Evolutionary conservation across 2,888 invertebrate genomes (phyloP), one percentile per base, ranked within the genome.

Genomic region (Amiota communis): DNA sequence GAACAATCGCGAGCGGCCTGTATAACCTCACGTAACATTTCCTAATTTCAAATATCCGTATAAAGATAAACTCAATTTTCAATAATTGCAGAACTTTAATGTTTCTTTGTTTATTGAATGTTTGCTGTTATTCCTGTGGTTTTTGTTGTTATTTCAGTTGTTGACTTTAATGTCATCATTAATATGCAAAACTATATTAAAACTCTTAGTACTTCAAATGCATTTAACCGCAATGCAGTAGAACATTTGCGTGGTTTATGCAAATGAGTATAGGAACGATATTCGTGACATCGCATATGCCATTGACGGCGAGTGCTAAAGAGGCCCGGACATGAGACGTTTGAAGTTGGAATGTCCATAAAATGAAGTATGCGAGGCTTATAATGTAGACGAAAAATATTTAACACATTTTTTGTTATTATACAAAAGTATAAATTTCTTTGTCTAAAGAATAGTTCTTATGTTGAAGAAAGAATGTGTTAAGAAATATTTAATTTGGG

Each of bases 341-440:
- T 49, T 75, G 79, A 70, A 78, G 79, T 75, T 83, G 77, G 76
- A 80, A 80, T 77, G 74, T 59, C 59, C 74, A 80, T 74, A 81
- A 75, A 76, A 83, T 77, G 12, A 63, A 63, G 12, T 23, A 15
- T 12, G 59, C 59, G 13, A 61, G 10, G 36, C 61, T 61, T 23
- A 61, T 10, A 20, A 61, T 23, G 36, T 36, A 13, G 10, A 23
- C 23, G 23, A 23, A 61, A 61, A 8, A 20, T 20, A 23, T 61
- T 17, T 61, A 23, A 63, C 46, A 63, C 36, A 46, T 46, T 63
- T 36, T 23, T 36, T 63, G 63, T 46, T 36, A 36, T 36, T 36
- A 36, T 6, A n/a, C n/a, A n/a, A n/a, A n/a, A n/a, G n/a, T n/a
- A 36, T 63, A 23, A 13, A 63, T 63, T 63, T 23, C 13, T 15